Evolutionary conservation across 2,888 invertebrate genomes (phyloP).

Genomic region (Hartigia nigra): DNA sequence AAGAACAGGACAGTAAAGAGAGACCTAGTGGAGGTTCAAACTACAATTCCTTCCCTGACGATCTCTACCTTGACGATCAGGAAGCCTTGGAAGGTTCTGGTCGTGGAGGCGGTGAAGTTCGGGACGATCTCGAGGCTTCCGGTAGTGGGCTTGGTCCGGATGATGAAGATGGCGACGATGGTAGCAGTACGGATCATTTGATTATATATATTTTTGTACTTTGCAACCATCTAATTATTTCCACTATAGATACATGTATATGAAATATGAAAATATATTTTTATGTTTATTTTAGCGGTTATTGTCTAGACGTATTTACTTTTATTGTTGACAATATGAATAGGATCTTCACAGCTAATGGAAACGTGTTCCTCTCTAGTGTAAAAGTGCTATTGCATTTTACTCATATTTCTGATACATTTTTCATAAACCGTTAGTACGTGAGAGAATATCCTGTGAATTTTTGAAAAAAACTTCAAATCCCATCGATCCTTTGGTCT

Average conservation of each 20-base stretch:
- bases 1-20: constrained; percentile 56
- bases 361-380: neutral
- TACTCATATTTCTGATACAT: neutral
- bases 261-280: too few species aligned
- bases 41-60: constrained; percentile 68
- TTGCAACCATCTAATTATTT: neutral
- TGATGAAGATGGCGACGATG: constrained; percentile 77
- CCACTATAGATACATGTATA: too few species aligned
- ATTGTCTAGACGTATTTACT: neutral
- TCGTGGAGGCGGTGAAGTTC: constrained; percentile 74
- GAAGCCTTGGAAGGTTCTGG: constrained; percentile 80
- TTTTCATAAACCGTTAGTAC: neutral
- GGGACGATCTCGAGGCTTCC: constrained; percentile 83
- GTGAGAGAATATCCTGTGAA: neutral
- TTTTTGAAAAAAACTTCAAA: neutral
- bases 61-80: constrained; percentile 80
- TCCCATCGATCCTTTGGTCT: neutral
- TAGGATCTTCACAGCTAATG: neutral
- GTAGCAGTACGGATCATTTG: constrained; percentile 43
- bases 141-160: constrained; percentile 88
- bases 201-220: neutral
- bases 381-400: neutral
- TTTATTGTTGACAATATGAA: neutral
- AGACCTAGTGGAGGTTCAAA: constrained; percentile 45
- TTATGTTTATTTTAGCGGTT: too few species aligned